Evolutionary conservation across 2,888 invertebrate species (phyloP), one percentile per base, ranked within the genome.

Genomic region (Gonocerus acuteangulatus): DNA sequence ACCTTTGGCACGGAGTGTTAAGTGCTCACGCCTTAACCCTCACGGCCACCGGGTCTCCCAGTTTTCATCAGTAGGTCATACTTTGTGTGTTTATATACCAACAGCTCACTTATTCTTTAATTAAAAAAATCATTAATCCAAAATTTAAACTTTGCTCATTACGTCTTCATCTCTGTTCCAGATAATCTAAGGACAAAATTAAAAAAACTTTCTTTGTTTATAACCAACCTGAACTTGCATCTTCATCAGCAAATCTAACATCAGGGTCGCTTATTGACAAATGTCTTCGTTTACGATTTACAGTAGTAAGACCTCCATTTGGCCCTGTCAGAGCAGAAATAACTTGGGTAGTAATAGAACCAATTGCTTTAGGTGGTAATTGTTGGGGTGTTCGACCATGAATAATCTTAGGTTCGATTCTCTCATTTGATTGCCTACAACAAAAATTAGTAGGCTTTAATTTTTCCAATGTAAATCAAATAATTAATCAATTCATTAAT

Each of bases 261-360:
- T 86, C 85, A 23, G 82, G 80, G 69, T 85, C 85, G 48, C 76
- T 76, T 48, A 83, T 79, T 61, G 82, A 82, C 65, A 86, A 76
- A 73, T 84, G 83, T 67, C 82, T 77, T 69, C 83, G 82, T 51
- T 79, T 79, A 49, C 82, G 76, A 72, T 83, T 84, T 21, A 89
- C 85, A 49, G 84, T 82, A 1, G 86, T 85, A 2, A 92, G 77
- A 1, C 92, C 92, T 62, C 84, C 85, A 69, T 86, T 85, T 0
- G 92, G 92, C 7, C 92, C 92, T 0, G 90, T 87, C 70, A 83
- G 84, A 59, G 89, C 85, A 9, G 87, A 84, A 60, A 84, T 77
- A 56, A 88, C 77, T 52, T 81, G 79, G 58, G 78, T 76, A 23
- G 78, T 71, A 15, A 82, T 80, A n/a, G 71, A 68, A 11, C 76